Evolutionary conservation across 2,797 vertebrate species (phyloP).

Genomic region (Varecia variegata): DNA sequence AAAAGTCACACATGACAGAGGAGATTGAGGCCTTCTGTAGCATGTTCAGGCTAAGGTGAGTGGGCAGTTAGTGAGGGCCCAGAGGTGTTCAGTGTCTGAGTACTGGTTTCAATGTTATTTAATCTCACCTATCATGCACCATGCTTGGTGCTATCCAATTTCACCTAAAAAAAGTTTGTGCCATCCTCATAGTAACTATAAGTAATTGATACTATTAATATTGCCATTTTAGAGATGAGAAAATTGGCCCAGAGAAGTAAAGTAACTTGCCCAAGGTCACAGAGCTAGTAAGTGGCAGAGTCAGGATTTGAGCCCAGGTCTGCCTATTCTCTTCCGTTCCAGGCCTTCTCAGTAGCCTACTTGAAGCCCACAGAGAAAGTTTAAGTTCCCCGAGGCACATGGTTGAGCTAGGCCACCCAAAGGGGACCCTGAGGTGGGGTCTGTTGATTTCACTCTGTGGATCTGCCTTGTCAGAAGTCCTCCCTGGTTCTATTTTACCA

Average conservation of each 20-base stretch:
- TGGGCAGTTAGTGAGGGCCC: neutral
- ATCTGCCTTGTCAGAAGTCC: neutral
- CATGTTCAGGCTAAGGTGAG: neutral
- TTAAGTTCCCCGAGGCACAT: neutral
- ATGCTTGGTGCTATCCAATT: neutral
- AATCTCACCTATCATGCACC: neutral
- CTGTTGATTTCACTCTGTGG: too few relatives aligned
- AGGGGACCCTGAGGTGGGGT: too few relatives aligned
- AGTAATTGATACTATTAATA: neutral
- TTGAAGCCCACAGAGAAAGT: neutral
- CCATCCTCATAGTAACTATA: neutral
- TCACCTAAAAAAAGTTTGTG: neutral
- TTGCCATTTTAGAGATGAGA: neutral
- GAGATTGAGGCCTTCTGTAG: neutral
- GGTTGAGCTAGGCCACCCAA: neutral
- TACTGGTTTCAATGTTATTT: neutral
- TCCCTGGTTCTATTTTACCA: neutral
- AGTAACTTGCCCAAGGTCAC: too few relatives aligned
- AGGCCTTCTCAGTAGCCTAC: neutral
- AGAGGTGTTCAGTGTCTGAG: too few relatives aligned
- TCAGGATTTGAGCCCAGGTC: too few relatives aligned
- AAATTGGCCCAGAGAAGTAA: too few relatives aligned
- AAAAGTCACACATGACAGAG: neutral
- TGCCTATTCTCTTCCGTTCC: neutral
- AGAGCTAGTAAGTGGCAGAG: too few relatives aligned